phyloP scores from a whole-genome alignment of 2,113 vertebrate genomes.

The Muscicapa adusta region DNA sequence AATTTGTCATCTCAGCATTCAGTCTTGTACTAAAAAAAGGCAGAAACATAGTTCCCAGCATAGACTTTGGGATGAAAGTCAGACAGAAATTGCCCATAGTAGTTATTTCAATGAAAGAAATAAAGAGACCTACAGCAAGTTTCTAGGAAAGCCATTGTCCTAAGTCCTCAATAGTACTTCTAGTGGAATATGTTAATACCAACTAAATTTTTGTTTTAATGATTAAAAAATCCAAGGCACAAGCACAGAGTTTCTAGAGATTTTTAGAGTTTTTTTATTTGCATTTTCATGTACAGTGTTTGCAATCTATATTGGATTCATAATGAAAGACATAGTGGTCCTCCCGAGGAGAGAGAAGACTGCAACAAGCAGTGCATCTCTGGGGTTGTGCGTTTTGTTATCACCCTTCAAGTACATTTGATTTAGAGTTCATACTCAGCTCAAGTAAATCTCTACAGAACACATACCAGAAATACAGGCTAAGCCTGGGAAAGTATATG shows the following conservation, averaged over 20 bases:
- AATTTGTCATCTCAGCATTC: neutral
- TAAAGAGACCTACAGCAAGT: neutral
- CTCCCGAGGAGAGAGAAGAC: neutral
- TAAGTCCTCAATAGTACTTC: neutral
- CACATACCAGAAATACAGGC: slow-evolving; percentile 9
- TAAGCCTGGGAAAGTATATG: neutral
- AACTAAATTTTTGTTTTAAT: neutral
- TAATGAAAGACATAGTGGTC: neutral
- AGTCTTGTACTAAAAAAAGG: neutral
- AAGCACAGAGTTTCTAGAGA: neutral
- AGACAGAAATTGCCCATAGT: neutral
- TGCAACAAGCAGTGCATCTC: neutral
- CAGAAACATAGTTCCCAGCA: neutral
- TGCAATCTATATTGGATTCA: neutral
- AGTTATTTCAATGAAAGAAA: neutral
- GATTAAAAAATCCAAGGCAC: neutral
- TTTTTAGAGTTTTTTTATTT: neutral
- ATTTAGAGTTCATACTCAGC: neutral
- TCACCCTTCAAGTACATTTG: neutral
- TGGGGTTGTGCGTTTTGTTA: neutral
- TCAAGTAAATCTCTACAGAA: neutral
- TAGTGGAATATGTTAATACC: neutral
- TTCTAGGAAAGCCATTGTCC: neutral
- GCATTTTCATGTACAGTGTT: neutral
- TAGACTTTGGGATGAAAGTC: neutral